Evolutionary conservation across 2,113 vertebrate species (phyloP), one percentile per base, ranked within the genome.

Genomic region (Otus sunia): DNA sequence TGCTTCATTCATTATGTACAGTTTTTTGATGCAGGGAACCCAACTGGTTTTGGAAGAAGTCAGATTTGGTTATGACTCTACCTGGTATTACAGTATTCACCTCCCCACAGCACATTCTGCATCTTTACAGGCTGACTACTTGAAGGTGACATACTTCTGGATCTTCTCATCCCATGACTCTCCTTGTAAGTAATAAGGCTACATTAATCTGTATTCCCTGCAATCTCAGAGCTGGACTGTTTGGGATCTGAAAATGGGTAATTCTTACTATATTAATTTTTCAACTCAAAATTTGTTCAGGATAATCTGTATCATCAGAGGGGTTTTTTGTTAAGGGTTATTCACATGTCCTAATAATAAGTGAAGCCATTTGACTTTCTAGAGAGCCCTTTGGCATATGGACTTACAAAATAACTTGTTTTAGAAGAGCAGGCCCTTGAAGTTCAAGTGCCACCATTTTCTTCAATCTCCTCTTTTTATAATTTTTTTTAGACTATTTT

Each of bases 381-480:
- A 50, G 67, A 68, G 69, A 77, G 17, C 36, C 37, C 16, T 85
- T 60, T 87, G 56, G 45, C 32, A 60, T 76, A 36, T 59, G 43
- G 71, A n/a, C 49, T 92, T 93, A 72, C 22, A 73, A 86, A 96
- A 83, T 49, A 77, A 77, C 62, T 67, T 73, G 11, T 23, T 56
- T 85, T 43, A 55, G 60, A 91, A 94, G 32, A 82, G 7, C 29
- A 41, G 66, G 62, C 49, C 55, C 39, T 88, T 84, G n/a, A 96
- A 95, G 63, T 94, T 97, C 90, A 92, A 97, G 86, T 88, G 77
- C 71, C 43, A 80, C 30, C 37, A 71, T 85, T 75, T 89, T 94
- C 10, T 41, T 91, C 94, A 89, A n/a, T 90, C 86, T 59, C 12
- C 3, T 67, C 3, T 72, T 37, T 52, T 79, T 60, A 69, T 93